Evolutionary conservation across 1,140 invertebrate genomes (phyloP), one percentile per base, ranked within the genome.

Genomic region (Neodiprion lecontei): DNA sequence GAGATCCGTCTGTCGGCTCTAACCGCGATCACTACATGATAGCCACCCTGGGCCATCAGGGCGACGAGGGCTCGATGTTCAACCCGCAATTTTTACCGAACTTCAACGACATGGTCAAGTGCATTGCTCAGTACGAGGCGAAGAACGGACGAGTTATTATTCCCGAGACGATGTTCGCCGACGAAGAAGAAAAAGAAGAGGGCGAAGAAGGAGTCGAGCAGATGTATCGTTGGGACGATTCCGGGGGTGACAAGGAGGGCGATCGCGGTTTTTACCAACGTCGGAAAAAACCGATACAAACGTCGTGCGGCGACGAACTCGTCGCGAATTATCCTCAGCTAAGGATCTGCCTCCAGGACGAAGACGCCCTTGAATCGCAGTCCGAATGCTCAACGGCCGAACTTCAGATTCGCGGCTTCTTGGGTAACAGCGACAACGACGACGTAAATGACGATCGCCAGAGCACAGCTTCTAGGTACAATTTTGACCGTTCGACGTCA

Each of bases 31-130:
- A 86, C 23, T 87, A 84, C 61, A 86, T 86, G 86, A 76, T 86
- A 67, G 83, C 86, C 7, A 84, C 84, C 0, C 68, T 72, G 73
- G 75, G 70, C 79, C 61, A 81, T 81, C 72, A 79, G 84, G 61
- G 82, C 83, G 7, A 81, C 85, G 67, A 73, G 85, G 67, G 53
- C n/a, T 87, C 87, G 53, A 79, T 87, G 48, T 88, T 87, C 70
- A 85, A 85, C 71, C 87, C 86, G 0, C 86, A 88, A 72, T 88
- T 86, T 74, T 77, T 88, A 74, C 86, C 86, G 14, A 86, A 86
- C 72, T 87, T 87, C 71, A 86, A 85, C 76, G 86, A 88, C 70
- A 83, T 87, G 83, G 79, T 87, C 68, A 84, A 82, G 77, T 82
- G 83, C 67, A 80, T 86, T 28, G 82, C 79, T 14, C 79, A 78